Evolutionary conservation across 2,797 vertebrate genomes (phyloP), one percentile per base, ranked within the genome.

Genomic region (Novumbra hubbsi): DNA sequence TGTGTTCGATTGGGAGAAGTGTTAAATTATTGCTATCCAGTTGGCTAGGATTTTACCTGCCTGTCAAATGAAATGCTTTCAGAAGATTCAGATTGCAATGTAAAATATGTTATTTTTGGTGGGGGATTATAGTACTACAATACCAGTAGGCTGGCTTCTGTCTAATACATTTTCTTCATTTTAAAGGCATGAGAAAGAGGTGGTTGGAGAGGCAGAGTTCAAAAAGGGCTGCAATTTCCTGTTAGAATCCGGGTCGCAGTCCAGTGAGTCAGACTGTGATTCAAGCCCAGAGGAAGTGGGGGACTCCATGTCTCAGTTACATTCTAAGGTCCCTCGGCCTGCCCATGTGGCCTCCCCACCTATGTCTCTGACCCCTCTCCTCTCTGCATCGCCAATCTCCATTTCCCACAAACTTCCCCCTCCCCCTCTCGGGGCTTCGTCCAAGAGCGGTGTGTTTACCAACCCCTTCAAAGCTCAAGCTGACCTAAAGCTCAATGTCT

Each of bases 401-500:
- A 21, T 41, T 34, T 24, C 73, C 4, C 73, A 63, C 15, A 93
- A 88, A 78, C 83, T 93, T 1, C 93, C 92, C 0, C 85, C 91
- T 38, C 92, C 93, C 1, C 81, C 87, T 14, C 87, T 93, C 2
- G 81, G 76, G 0, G 70, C 84, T 48, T 84, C 72, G 21, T 81
- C 86, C 1, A 86, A 86, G 79, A 88, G 91, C 81, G 89, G 94
- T 7, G 94, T 95, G 70, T 95, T 95, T 21, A 71, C 91, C 15
- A 95, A 95, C 81, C 94, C 94, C 0, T 95, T 94, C 85, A 92
- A 90, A 73, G 92, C 90, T 38, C 89, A 89, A 80, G 92, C 90
- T 0, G 91, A 93, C 8, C 88, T 91, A 77, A 92, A 88, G 49
- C 91, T 95, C 75, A 92, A 81, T 11, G 90, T 90, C 21, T 67